phyloP scores from a whole-genome alignment of 2,888 invertebrate species.

The Erebia palarica region DNA sequence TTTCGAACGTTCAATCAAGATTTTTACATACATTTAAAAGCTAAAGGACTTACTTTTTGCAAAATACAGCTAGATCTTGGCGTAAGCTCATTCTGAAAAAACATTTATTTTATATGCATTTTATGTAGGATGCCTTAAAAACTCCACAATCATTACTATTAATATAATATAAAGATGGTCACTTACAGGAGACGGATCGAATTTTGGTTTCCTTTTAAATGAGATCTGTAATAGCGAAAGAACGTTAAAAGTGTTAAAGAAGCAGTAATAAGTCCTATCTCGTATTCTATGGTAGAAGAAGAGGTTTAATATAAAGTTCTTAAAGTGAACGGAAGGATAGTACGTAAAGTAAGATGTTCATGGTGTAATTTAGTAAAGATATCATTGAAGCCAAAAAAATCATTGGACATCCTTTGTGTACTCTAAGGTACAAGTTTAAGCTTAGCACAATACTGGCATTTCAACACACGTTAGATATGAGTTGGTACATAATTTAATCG shows the following conservation, averaged over 20 bases:
- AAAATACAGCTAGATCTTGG: constrained; percentile 66
- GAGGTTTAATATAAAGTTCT: too few relatives aligned
- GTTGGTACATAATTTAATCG: too few relatives aligned
- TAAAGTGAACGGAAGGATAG: too few relatives aligned
- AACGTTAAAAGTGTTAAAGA: neutral
- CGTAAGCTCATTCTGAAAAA: constrained; percentile 58
- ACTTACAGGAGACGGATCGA: constrained; percentile 54
- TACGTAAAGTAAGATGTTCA: too few relatives aligned
- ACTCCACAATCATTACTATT: neutral
- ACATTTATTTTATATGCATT: constrained; percentile 10
- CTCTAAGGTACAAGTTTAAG: too few relatives aligned
- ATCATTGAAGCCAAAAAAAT: too few relatives aligned
- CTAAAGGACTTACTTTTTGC: constrained; percentile 59
- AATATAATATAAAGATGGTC: neutral
- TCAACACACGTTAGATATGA: too few relatives aligned
- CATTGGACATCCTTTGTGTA: too few relatives aligned
- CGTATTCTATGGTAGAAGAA: too few relatives aligned
- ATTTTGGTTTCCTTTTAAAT: constrained; percentile 55
- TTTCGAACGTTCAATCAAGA: neutral
- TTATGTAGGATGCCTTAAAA: neutral
- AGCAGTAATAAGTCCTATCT: too few relatives aligned
- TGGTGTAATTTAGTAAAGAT: too few relatives aligned
- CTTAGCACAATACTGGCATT: too few relatives aligned
- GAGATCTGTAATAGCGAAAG: constrained; percentile 53
- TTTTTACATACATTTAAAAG: constrained; percentile 42